These are phyloP conservation scores for Aramus guarauna DNA, from an alignment of 2,113 vertebrate genomes.

Conservation along the genomic window DNA sequence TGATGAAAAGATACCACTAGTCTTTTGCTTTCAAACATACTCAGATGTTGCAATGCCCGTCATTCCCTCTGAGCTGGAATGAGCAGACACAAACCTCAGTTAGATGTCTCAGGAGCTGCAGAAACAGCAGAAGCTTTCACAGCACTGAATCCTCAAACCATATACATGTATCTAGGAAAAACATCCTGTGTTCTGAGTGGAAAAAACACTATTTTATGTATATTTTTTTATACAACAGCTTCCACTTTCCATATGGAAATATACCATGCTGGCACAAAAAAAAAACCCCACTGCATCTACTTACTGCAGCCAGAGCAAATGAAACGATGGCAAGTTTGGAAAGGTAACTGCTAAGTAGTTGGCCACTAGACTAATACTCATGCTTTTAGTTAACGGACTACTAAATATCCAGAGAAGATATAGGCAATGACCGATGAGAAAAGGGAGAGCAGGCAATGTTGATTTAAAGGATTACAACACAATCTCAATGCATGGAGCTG, in stretches of 20 bases:
- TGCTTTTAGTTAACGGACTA: not conserved
- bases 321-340: not conserved
- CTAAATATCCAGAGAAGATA: not conserved
- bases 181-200: not conserved
- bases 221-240: not conserved
- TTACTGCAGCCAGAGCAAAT: not conserved
- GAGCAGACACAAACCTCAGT: not conserved
- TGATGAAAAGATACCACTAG: not conserved
- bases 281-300: not conserved
- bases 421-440: not conserved
- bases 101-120: not conserved
- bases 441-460: not conserved
- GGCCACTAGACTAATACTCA: not conserved
- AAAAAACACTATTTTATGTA: not conserved
- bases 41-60: not conserved
- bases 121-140: not conserved
- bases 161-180: not conserved
- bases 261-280: not conserved
- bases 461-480: not conserved
- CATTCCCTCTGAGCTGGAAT: not conserved
- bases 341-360: not conserved
- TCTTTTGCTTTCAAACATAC: not conserved
- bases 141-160: not conserved
- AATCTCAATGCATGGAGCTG: not conserved
- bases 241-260: not conserved